Conservation (phyloP, 2,888 invertebrate species). For the Morpho helenor region DNA sequence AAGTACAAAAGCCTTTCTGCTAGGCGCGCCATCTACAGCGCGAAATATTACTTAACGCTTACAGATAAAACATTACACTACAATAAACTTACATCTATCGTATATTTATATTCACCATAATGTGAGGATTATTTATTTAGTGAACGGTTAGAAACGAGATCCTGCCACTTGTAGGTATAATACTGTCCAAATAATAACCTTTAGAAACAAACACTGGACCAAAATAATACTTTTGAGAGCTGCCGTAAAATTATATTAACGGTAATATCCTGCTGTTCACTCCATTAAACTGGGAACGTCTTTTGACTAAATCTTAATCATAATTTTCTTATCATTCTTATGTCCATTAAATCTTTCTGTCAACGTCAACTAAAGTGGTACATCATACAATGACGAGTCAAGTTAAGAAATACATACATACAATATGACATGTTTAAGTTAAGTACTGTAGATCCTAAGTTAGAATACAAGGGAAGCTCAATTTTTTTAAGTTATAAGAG, state of each 20-base stretch:
- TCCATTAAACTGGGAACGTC: no score
- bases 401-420: no score
- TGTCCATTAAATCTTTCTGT: no score
- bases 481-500: no score
- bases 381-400: no score
- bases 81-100: conserved; percentile 64
- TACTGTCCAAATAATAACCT: conserved; percentile 67
- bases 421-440: no score
- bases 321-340: no score
- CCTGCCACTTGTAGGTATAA: conserved; percentile 60
- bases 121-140: conserved; percentile 46
- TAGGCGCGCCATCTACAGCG: conserved; percentile 34
- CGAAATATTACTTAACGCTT: conserved; percentile 62
- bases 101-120: conserved; percentile 74
- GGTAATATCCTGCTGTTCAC: conserved; percentile 2
- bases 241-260: conserved; percentile 29
- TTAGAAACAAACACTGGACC: conserved; percentile 29
- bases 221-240: conserved; percentile 54
- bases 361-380: no score
- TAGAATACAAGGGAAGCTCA: no score
- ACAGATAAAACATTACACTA: conserved; percentile 54
- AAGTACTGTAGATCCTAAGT: no score
- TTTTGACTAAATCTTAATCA: no score
- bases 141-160: conserved; percentile 66
- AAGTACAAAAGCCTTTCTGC: no score